Conservation (phyloP, 1,140 invertebrate genomes). For the Drosophila tristis region DNA sequence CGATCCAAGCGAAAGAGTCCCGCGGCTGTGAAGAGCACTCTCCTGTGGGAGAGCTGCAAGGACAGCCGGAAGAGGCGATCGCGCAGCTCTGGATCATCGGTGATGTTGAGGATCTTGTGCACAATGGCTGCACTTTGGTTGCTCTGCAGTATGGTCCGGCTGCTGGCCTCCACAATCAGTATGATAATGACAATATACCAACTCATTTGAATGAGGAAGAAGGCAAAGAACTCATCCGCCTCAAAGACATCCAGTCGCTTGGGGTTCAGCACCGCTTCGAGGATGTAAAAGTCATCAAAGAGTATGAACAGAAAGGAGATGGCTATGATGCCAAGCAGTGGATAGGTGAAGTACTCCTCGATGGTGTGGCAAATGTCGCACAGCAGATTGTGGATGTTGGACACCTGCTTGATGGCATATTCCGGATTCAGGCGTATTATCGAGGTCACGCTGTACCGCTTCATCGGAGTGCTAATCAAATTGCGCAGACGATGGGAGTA, state of each 20-base stretch:
- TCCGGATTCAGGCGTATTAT: slow-evolving; percentile 78
- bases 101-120: slow-evolving; percentile 78
- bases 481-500: slow-evolving; percentile 55
- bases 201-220: slow-evolving; percentile 75
- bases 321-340: slow-evolving; percentile 73
- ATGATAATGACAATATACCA: slow-evolving; percentile 82
- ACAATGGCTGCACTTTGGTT: slow-evolving; percentile 66
- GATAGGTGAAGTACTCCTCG: slow-evolving; percentile 82
- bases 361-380: slow-evolving; percentile 80
- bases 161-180: slow-evolving; percentile 77
- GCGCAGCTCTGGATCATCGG: slow-evolving; percentile 68
- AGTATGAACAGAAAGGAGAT: slow-evolving; percentile 81
- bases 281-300: slow-evolving; percentile 80
- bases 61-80: slow-evolving; percentile 74
- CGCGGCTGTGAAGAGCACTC: slow-evolving; percentile 74
- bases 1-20: slow-evolving; percentile 79
- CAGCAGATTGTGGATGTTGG: slow-evolving; percentile 78
- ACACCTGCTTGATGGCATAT: slow-evolving; percentile 71
- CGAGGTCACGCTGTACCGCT: slow-evolving; percentile 75
- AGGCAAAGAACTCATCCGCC: slow-evolving; percentile 79
- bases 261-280: slow-evolving; percentile 71
- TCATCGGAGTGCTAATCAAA: slow-evolving; percentile 54
- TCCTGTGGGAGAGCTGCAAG: slow-evolving; percentile 72
- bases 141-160: slow-evolving; percentile 67
- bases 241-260: slow-evolving; percentile 72